phyloP scores from a whole-genome alignment of 2,888 invertebrate genomes.

The Serripes groenlandicus region DNA sequence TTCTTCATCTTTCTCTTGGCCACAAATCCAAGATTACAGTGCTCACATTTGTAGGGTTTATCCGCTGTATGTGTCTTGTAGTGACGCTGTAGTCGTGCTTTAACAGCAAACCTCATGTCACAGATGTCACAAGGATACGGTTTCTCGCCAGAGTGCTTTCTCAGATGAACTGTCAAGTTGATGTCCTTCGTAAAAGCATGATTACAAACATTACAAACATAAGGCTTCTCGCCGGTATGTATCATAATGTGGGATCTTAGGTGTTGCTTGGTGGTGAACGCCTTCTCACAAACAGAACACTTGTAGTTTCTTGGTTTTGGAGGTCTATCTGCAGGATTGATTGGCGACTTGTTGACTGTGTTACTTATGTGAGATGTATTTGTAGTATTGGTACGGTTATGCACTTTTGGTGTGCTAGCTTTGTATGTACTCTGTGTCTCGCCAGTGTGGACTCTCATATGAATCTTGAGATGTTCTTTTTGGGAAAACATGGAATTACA shows the following conservation, averaged over 20 bases:
- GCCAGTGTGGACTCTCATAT: conserved; percentile 6
- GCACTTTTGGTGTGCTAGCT: background rate
- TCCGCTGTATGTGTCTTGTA: conserved; percentile 19
- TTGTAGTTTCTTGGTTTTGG: conserved; percentile 13
- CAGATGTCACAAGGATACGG: conserved; percentile 10
- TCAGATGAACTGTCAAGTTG: conserved; percentile 23
- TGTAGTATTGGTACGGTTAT: background rate
- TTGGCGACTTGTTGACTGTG: background rate
- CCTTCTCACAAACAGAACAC: conserved; percentile 45
- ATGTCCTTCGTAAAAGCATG: conserved; percentile 30
- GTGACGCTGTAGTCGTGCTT: conserved; percentile 11
- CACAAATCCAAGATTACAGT: conserved; percentile 23
- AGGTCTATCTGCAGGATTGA: background rate
- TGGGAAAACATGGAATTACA: conserved; percentile 20
- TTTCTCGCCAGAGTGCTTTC: conserved; percentile 9
- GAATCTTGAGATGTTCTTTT: conserved; percentile 7
- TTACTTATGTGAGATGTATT: background rate
- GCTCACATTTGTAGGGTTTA: conserved; percentile 21
- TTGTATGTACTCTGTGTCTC: conserved; percentile 9
- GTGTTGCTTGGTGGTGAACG: conserved; percentile 41
- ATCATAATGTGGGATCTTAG: conserved; percentile 43
- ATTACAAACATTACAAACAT: conserved; percentile 41
- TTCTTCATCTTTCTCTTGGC: conserved; percentile 22
- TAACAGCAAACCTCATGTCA: conserved; percentile 22
- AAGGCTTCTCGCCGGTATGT: conserved; percentile 45